Evolutionary conservation across 1,140 invertebrate species (phyloP), one percentile per base, ranked within the genome.

Genomic region (Phymorhynchus buccinoides): DNA sequence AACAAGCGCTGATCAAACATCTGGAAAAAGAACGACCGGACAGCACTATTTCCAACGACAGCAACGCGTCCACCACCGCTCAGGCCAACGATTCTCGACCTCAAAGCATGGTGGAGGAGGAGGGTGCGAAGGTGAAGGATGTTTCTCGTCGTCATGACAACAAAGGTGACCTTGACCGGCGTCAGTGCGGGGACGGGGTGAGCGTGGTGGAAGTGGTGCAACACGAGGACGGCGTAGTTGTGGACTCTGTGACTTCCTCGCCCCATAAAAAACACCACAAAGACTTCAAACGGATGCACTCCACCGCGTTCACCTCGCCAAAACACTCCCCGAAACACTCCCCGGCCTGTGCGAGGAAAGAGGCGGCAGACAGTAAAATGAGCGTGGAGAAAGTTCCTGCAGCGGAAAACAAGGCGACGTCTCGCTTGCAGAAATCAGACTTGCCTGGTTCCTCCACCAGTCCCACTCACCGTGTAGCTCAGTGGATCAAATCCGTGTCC

Each of bases 401-500:
- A 37, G 41, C 84, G 52, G 83, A 68, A 30, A 85, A 71, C 80
- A 81, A 86, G 39, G 37, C 35, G 22, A 62, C 44, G 37, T 32
- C 80, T 1, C 88, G 85, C 68, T 41, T 89, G 27, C 88, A 86
- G 48, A 89, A 88, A 66, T 86, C 87, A 35, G 87, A 88, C 39
- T 86, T 90, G 16, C 90, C 90, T 27, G 80, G 83, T 73, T 66
- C 71, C 2, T 84, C 88, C 48, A 80, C 87, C 35, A 89, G 87
- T 77, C 89, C 90, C n/a, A 89, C 89, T 39, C 90, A 89, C 42
- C 86, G 92, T 42, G 91, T 92, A 16, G 89, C 89, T 35, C 91
- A 91, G 78, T 93, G 92, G 92, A 88, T 93, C 41, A 89, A 90
- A 75, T 92, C 90, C 42, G 90, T 93, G 66, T 87, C 88, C 32